Evolutionary conservation across 1,140 invertebrate genomes (phyloP), one percentile per base, ranked within the genome.

Genomic region (Bombus waltoni): DNA sequence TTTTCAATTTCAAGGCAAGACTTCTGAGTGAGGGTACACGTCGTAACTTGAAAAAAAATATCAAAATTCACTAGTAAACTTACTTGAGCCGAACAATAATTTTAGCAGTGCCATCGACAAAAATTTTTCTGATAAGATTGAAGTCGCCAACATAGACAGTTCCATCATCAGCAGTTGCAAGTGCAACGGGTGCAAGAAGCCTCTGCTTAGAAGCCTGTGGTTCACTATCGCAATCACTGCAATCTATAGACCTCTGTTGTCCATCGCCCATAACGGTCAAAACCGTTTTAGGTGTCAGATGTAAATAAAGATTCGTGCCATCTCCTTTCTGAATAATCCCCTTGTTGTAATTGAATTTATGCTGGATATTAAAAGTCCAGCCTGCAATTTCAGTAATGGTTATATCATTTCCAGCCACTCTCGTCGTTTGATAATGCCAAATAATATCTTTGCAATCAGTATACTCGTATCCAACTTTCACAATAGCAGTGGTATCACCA

Each of bases 291-390:
- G 98, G 98, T 92, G 98, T 98, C 93, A 99, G 98, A 92, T 98
- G 98, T 90, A 99, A 93, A 93, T 99, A 99, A 84, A 99, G 98
- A 92, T 99, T 99, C 0, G 98, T 98, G 38, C 99, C 99, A 94
- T 99, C 99, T 44, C 99, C 99, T 94, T 99, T 99, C 95, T 99
- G 99, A 2, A 99, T 96, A 87, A 99, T 99, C 42, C 98, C 99
- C 96, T 99, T 98, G 93, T 99, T 98, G 96, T 99, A 99, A 93
- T 99, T 99, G 94, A 99, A 99, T 88, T 98, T 96, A 92, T 99
- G 99, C 95, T 99, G 99, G 89, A 99, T 98, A 93, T 99, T 98
- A 78, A 99, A 94, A 95, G 99, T 99, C 99, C 99, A 99, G 13
- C 98, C 98, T 4, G 98, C 98, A 38, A 99, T 97, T 93, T 99